Evolutionary conservation across 2,888 invertebrate species (phyloP), one percentile per base, ranked within the genome.

Genomic region (Nomada fucata): DNA sequence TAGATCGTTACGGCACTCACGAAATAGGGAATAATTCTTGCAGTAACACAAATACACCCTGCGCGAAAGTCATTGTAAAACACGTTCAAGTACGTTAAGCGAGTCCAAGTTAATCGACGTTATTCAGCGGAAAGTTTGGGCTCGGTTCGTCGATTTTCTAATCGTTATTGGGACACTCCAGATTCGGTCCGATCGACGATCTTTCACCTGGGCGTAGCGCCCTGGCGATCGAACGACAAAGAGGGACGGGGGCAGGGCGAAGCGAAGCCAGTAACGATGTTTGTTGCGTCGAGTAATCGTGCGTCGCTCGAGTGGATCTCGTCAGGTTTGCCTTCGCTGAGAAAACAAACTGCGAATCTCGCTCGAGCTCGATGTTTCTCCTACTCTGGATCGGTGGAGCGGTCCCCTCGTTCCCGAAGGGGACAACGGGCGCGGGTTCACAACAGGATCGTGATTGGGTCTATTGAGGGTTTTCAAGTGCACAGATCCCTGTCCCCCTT

Each of bases 271-370:
- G 53, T 52, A 60, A 72, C 68, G 64, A 73, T 92, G 92, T 92
- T 92, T 93, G 91, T 92, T 91, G 92, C 92, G 87, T 85, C 89
- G 89, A 82, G 88, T 88, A 89, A 88, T 88, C 89, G 90, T 84
- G 89, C 91, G 87, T 89, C 86, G 81, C 87, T 90, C 88, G 88
- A 92, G 92, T 91, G 92, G 90, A 88, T 90, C 89, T 89, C 87
- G 75, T 82, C 82, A 70, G 86, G 86, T 88, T 89, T 88, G 87
- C 83, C 86, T 89, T 87, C 89, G 85, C 89, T 92, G 91, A 91
- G 92, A 93, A 93, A 93, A 93, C 91, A 93, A 93, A 93, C 92
- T 86, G 78, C 82, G 88, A 89, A 90, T 89, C 90, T 86, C 83
- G 86, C 87, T 71, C 84, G 85, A 79, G 57, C 84, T 80, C 64